Base-by-base conservation (phyloP, 2,888 invertebrate genomes). In the Drosophila mimetica region DNA sequence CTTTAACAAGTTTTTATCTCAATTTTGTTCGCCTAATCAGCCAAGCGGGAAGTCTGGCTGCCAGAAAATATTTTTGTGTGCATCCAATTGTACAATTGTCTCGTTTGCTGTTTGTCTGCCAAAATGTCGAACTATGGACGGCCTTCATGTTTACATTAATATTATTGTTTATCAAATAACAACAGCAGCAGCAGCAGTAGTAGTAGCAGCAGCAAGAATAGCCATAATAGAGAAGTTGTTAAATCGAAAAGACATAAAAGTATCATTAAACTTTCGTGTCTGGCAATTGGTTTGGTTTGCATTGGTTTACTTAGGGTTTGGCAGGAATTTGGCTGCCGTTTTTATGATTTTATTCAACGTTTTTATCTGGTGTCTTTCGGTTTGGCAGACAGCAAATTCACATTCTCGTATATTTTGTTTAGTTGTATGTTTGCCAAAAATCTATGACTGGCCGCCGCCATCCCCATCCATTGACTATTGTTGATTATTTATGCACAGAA, bases 401-500 rank as follows among this genome's bases (percentile, higher is more conserved):
- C 55, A 72, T 70, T 30, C 44, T 59, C 58, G 53, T 54, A 67
- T 52, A 66, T 59, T 60, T 67, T 59, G 51, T 63, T 71, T 51
- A 63, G 64, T 51, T 63, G 67, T 51, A 70, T 80, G 78, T 74
- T 80, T 80, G 87, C 80, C 85, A 84, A 77, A 53, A 72, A 72
- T 82, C 72, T 79, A 46, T 46, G 67, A 36, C 67, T 52, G 36
- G 8, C 44, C 51, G 8, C 44, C 51, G 25, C 20, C 46, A 13
- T 5, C 25, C 42, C 32, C 32, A 25, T 28, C 44, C 18, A 32
- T 25, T 14, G 37, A 44, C 32, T 30, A n/a, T 37, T 41, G 28
- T 57, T 69, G 71, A 87, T 78, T 87, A 87, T 87, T 87, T 82
- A 87, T 87, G 82, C 69, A 70, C 61, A 57, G 51, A 73, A 84